These are phyloP conservation scores for Mycogona germanica DNA, from an alignment of 2,888 invertebrate species.

Conservation along the genomic window DNA sequence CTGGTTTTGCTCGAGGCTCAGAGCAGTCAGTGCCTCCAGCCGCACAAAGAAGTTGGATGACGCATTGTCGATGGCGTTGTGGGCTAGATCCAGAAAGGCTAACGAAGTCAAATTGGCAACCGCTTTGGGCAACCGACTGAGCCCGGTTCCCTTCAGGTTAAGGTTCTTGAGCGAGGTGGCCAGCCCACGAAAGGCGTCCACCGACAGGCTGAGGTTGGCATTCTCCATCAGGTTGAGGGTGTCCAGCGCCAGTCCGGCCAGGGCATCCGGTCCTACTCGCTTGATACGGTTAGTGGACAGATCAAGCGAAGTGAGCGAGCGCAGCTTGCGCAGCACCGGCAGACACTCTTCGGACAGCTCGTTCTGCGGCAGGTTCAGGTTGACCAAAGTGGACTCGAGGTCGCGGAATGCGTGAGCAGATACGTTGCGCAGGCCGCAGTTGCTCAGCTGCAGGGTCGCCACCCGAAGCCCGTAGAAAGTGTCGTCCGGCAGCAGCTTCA, in stretches of 20 bases:
- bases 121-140: conserved; percentile 64
- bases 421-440: conserved; percentile 29
- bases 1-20: conserved; percentile 78
- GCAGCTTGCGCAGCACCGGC: conserved; percentile 51
- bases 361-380: conserved; percentile 55
- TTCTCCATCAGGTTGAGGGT: conserved; percentile 56
- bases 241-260: conserved; percentile 47
- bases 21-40: conserved; percentile 65
- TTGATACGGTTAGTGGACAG: conserved; percentile 68
- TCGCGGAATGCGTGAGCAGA: conserved; percentile 41
- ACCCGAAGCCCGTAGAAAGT: conserved; percentile 49
- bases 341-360: conserved; percentile 59
- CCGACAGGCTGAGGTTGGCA: conserved; percentile 53
- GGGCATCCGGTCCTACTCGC: conserved; percentile 58
- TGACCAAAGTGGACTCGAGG: conserved; percentile 63
- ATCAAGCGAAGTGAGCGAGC: conserved; percentile 63
- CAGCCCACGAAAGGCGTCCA: conserved; percentile 60
- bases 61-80: conserved; percentile 70
- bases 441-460: conserved; percentile 31
- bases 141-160: conserved; percentile 74
- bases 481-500: conserved; percentile 36
- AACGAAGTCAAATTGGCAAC: conserved; percentile 61
- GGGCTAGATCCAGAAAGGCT: conserved; percentile 78
- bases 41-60: conserved; percentile 35
- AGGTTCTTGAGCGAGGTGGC: conserved; percentile 73